These are phyloP conservation scores for Homalodisca vitripennis DNA, from an alignment of 1,140 invertebrate genomes.

Conservation along the genomic window DNA sequence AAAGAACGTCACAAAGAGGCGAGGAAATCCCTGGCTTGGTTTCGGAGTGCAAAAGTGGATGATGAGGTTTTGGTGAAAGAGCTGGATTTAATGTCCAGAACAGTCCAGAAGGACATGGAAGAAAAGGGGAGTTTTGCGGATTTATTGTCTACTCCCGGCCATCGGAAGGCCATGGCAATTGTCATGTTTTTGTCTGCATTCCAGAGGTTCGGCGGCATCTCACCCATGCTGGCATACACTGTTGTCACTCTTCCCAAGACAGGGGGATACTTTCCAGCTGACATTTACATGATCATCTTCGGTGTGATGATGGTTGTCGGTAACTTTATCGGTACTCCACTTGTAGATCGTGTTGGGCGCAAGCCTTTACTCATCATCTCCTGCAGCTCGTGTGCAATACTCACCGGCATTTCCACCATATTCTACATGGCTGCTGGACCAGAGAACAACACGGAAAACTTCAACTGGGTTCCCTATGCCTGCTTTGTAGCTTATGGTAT, in stretches of 20 bases:
- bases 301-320: constrained; percentile 39
- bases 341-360: constrained; percentile 49
- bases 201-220: constrained; percentile 38
- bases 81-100: constrained; percentile 32
- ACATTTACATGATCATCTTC: constrained; percentile 35
- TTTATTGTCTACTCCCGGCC: constrained; percentile 33
- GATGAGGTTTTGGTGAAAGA: constrained; percentile 23
- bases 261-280: constrained; percentile 29
- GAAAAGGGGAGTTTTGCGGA: constrained; percentile 35
- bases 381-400: constrained; percentile 28
- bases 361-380: constrained; percentile 54
- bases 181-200: constrained; percentile 39
- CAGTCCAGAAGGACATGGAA: constrained; percentile 37
- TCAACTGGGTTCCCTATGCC: constrained; percentile 35
- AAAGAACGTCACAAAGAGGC: constrained; percentile 62
- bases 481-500: constrained; percentile 35
- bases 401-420: constrained; percentile 30
- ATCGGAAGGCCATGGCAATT: constrained; percentile 36
- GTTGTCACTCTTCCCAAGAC: constrained; percentile 38
- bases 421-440: constrained; percentile 33
- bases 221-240: constrained; percentile 40
- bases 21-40: constrained; percentile 58
- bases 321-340: constrained; percentile 30
- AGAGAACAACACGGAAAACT: background rate
- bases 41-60: constrained; percentile 52